Evolutionary conservation across 1,140 invertebrate genomes (phyloP).

Genomic region (Eufriesea mexicana): DNA sequence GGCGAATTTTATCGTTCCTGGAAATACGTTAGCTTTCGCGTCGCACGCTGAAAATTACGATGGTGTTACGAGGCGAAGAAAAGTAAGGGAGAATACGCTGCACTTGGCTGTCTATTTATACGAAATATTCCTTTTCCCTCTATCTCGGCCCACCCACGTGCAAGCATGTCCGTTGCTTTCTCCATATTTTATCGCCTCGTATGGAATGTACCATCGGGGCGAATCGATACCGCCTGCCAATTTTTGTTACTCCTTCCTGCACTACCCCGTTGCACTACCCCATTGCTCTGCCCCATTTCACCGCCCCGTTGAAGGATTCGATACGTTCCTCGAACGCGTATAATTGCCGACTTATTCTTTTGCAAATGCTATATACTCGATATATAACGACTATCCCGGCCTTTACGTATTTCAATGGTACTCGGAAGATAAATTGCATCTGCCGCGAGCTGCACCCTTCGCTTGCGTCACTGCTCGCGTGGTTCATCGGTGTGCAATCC

Average conservation of each 20-base stretch:
- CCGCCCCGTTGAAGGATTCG: too few relatives aligned
- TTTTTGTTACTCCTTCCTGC: neutral
- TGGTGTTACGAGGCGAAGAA: neutral
- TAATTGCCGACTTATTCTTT: neutral
- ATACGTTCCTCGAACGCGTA: too few relatives aligned
- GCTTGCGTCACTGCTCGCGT: neutral
- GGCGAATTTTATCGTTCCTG: neutral
- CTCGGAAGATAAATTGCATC: neutral
- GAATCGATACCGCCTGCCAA: constrained; percentile 26
- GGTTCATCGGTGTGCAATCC: neutral
- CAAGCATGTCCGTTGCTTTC: neutral
- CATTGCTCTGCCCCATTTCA: too few relatives aligned
- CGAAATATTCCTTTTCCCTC: constrained; percentile 39
- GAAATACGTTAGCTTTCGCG: neutral
- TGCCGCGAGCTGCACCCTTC: neutral
- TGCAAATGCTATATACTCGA: neutral
- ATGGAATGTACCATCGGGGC: neutral
- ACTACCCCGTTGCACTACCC: neutral
- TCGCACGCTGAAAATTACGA: constrained; percentile 23
- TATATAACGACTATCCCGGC: neutral
- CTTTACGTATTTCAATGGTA: neutral
- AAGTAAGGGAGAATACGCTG: neutral
- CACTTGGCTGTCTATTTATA: neutral
- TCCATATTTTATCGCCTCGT: constrained; percentile 18
- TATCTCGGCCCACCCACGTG: neutral